Conservation (phyloP, 2,797 vertebrate species). For the Tokudaia muenninki region DNA sequence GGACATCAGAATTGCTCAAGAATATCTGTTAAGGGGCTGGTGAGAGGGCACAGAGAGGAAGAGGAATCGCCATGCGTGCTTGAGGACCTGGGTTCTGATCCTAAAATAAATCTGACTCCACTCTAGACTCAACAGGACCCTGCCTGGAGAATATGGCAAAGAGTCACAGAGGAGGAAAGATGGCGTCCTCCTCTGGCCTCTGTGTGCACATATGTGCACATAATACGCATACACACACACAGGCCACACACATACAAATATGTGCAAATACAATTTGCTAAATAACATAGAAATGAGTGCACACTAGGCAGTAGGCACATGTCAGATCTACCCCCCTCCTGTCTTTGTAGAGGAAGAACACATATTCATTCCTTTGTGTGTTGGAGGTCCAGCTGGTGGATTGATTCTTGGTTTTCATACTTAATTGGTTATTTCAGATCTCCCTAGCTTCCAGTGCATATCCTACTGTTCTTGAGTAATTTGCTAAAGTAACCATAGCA, state of each 20-base stretch:
- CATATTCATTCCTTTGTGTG: not conserved
- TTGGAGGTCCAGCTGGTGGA: not conserved
- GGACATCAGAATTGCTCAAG: not conserved
- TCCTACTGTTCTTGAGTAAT: conserved; percentile 34
- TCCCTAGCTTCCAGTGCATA: not conserved
- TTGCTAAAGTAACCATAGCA: conserved; percentile 44
- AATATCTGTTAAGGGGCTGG: not conserved
- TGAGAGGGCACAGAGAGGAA: not conserved
- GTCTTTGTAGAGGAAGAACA: not conserved
- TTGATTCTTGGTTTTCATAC: conserved; percentile 38
- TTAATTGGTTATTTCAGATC: conserved; percentile 38
- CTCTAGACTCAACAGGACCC: not conserved
- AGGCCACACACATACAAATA: not conserved
- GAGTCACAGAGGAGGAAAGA: not conserved
- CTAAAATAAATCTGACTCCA: not conserved
- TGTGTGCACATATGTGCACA: no score
- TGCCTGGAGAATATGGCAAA: not conserved
- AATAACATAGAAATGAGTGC: not conserved
- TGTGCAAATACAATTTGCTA: not conserved
- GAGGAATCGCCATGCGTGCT: no score
- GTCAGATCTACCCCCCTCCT: not conserved
- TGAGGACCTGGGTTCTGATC: not conserved
- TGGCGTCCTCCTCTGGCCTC: not conserved
- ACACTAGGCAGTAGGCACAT: not conserved
- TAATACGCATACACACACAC: not conserved